These are phyloP conservation scores for Mesorhabditis belari DNA, from an alignment of 2,888 invertebrate genomes.

Conservation along the genomic window DNA sequence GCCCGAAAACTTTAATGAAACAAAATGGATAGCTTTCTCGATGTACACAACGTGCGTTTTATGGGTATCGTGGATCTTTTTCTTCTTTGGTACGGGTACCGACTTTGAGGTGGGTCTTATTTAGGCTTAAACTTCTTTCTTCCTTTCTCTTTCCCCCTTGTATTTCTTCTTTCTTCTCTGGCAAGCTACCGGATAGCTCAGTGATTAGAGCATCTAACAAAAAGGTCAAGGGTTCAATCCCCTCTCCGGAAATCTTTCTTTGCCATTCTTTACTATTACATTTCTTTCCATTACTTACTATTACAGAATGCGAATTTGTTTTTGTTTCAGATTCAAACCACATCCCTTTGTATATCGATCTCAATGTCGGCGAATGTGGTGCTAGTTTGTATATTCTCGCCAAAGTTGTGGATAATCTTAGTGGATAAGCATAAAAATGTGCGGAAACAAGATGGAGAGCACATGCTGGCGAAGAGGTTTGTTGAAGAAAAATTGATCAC, in stretches of 20 bases:
- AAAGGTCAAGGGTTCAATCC: too few relatives aligned
- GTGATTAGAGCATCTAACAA: too few relatives aligned
- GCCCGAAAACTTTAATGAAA: conserved; percentile 63
- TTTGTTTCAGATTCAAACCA: conserved; percentile 66
- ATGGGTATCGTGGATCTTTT: conserved; percentile 73
- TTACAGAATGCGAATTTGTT: too few relatives aligned
- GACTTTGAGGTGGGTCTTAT: neutral
- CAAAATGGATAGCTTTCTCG: conserved; percentile 67
- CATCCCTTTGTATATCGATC: conserved; percentile 67
- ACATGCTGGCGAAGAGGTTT: conserved; percentile 42
- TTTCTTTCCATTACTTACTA: neutral
- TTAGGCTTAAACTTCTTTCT: neutral
- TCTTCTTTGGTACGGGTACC: conserved; percentile 69
- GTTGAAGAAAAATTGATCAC: neutral
- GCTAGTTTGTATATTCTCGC: conserved; percentile 67
- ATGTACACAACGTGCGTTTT: conserved; percentile 68
- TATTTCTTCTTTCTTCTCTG: too few relatives aligned
- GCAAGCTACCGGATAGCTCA: too few relatives aligned
- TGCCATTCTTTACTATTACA: too few relatives aligned
- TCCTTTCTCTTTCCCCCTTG: neutral
- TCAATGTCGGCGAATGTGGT: conserved; percentile 68
- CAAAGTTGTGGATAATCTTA: conserved; percentile 69
- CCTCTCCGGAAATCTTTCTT: too few relatives aligned
- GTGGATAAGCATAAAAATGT: conserved; percentile 71
- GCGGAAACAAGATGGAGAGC: conserved; percentile 54